phyloP scores from a whole-genome alignment of 2,797 vertebrate species.

The Amniataba percoides region DNA sequence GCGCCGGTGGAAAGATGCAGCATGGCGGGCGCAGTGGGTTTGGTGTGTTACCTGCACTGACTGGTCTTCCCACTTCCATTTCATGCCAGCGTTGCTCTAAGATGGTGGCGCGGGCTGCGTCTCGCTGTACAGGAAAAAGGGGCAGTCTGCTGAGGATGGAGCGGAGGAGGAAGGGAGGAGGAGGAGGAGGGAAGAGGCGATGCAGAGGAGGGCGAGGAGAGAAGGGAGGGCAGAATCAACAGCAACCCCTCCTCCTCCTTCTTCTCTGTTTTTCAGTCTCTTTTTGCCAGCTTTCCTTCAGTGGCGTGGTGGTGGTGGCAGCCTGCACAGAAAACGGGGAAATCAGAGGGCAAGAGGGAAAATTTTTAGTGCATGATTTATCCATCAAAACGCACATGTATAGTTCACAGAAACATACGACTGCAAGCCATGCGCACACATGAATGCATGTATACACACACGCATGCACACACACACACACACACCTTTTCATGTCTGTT shows the following conservation, averaged over 20 bases:
- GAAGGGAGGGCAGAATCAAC: slow-evolving; percentile 81
- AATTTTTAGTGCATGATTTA: slow-evolving; percentile 57
- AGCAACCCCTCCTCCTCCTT: slow-evolving; percentile 79
- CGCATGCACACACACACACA: slow-evolving; percentile 70
- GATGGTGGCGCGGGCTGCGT: slow-evolving; percentile 86
- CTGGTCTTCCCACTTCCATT: slow-evolving; percentile 85
- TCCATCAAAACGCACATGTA: slow-evolving; percentile 63
- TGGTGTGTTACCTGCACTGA: slow-evolving; percentile 82
- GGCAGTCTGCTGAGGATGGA: slow-evolving; percentile 82
- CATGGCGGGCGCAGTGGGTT: slow-evolving; percentile 56
- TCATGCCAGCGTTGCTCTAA: slow-evolving; percentile 86
- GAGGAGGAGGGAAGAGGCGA: slow-evolving; percentile 78
- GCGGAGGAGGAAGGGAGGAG: slow-evolving; percentile 72
- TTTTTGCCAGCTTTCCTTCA: slow-evolving; percentile 76
- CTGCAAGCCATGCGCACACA: slow-evolving; percentile 42
- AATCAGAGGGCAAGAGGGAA: slow-evolving; percentile 63
- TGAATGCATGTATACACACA: slow-evolving; percentile 30
- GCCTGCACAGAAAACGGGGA: slow-evolving; percentile 72
- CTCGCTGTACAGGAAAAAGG: slow-evolving; percentile 81
- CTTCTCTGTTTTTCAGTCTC: slow-evolving; percentile 77
- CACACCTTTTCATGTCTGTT: slow-evolving; percentile 92
- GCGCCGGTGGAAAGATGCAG: slow-evolving; percentile 42
- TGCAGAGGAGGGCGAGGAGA: slow-evolving; percentile 79
- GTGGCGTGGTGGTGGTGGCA: slow-evolving; percentile 52
- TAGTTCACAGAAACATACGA: slow-evolving; percentile 48